phyloP scores from a whole-genome alignment of 2,888 invertebrate genomes.

The Desoria tigrina region DNA sequence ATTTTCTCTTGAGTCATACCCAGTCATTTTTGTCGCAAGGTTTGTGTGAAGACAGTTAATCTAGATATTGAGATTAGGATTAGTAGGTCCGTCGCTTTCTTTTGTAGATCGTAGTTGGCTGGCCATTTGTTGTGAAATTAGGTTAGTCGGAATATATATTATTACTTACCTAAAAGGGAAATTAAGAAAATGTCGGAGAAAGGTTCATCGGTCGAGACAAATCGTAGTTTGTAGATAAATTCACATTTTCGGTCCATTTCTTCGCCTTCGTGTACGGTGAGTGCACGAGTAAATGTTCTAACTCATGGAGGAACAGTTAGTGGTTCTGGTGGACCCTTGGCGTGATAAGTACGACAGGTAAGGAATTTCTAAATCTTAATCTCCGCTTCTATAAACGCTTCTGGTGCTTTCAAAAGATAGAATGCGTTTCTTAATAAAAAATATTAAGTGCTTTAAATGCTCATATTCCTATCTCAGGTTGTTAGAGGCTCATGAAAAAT shows the following conservation, averaged over 20 bases:
- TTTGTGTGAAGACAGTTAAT: neutral
- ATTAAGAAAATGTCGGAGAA: too few relatives aligned
- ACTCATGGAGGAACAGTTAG: conserved; percentile 51
- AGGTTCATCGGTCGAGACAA: too few relatives aligned
- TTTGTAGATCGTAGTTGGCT: too few relatives aligned
- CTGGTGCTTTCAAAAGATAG: too few relatives aligned
- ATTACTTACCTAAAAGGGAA: too few relatives aligned
- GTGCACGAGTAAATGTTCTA: neutral
- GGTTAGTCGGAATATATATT: too few relatives aligned
- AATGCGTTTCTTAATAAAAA: too few relatives aligned
- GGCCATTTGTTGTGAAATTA: too few relatives aligned
- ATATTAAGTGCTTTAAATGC: neutral
- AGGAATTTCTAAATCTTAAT: conserved; percentile 54
- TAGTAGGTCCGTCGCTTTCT: too few relatives aligned
- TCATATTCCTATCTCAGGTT: conserved; percentile 62
- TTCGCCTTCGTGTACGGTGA: conserved; percentile 1
- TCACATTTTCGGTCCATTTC: neutral
- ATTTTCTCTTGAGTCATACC: conserved; percentile 5
- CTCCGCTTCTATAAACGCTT: too few relatives aligned
- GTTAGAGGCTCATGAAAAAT: conserved; percentile 87
- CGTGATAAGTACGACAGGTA: conserved; percentile 87
- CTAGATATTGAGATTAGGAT: too few relatives aligned
- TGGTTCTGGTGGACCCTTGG: conserved; percentile 63
- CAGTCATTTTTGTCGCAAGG: conserved; percentile 5
- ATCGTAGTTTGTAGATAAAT: too few relatives aligned